Percentiles rank a stretch among this genome's conserved stretches.
Evolutionary conservation across 2,113 vertebrate genomes (phyloP).

Genomic region (Melanotaenia duboulayi): DNA sequence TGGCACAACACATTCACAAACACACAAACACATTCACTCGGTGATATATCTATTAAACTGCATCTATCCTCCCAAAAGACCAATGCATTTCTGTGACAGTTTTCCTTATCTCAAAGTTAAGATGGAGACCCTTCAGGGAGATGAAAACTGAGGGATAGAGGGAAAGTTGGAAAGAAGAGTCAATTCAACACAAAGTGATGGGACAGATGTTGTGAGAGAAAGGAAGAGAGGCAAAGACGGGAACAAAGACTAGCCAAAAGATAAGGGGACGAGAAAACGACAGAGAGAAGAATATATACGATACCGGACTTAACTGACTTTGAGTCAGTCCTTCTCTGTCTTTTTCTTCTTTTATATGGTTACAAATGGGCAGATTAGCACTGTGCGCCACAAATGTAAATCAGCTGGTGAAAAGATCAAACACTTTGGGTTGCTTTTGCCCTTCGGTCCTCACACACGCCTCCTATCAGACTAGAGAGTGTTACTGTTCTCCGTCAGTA

Average conservation of each 20-base stretch:
- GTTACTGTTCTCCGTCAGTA: conserved; percentile 63
- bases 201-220: conserved; percentile 38
- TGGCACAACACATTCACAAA: conserved; percentile 18
- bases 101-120: conserved; percentile 65
- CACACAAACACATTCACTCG: conserved; percentile 26
- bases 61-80: conserved; percentile 69
- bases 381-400: conserved; percentile 75
- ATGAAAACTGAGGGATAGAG: conserved; percentile 57
- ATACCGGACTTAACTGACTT: conserved; percentile 36
- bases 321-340: conserved; percentile 45
- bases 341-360: conserved; percentile 56
- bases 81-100: conserved; percentile 52
- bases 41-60: conserved; percentile 69
- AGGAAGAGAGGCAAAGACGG: conserved; percentile 12
- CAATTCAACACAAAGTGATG: conserved; percentile 36
- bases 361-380: conserved; percentile 78
- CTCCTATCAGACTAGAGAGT: conserved; percentile 72
- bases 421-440: conserved; percentile 71
- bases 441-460: conserved; percentile 67
- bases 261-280: conserved; percentile 19
- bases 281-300: background rate
- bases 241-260: conserved; percentile 14
- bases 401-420: conserved; percentile 78
- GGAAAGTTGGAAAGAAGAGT: conserved; percentile 35
- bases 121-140: conserved; percentile 70